These are phyloP conservation scores for Cyphomyrus plagiostoma DNA, from an alignment of 2,113 vertebrate genomes.

Conservation along the genomic window DNA sequence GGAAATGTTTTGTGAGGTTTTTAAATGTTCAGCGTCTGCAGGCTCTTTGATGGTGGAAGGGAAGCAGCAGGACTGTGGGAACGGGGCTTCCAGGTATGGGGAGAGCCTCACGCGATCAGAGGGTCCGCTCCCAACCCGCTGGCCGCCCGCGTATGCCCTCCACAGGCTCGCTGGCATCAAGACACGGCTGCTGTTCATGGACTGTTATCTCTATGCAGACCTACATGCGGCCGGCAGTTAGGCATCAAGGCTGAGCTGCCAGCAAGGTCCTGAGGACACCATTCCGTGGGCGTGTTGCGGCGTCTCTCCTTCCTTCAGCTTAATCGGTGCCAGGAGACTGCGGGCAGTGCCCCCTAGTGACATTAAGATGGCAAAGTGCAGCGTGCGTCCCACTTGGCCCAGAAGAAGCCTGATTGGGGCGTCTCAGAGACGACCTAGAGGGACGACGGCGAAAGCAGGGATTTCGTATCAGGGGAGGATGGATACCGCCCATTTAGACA, in stretches of 20 bases:
- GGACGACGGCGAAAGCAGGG: neutral
- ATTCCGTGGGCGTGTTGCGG: neutral
- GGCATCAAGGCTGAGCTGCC: neutral
- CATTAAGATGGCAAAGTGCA: neutral
- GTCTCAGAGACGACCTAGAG: neutral
- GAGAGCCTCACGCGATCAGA: neutral
- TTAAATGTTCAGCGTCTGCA: neutral
- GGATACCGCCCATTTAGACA: neutral
- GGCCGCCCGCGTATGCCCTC: neutral
- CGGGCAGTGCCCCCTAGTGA: neutral
- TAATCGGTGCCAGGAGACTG: neutral
- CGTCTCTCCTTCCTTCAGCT: neutral
- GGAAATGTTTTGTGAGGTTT: neutral
- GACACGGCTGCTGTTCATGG: neutral
- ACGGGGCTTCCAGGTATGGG: neutral
- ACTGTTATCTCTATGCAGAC: neutral
- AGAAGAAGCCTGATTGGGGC: neutral
- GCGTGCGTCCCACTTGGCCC: neutral
- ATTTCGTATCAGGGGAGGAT: neutral
- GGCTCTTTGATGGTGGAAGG: neutral
- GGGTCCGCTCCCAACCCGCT: neutral
- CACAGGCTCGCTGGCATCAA: neutral
- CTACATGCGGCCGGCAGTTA: neutral
- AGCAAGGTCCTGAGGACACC: neutral
- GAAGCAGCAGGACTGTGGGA: neutral